A percentile compares a stretch with the other conserved stretches of the same genome.
Conservation (phyloP, 2,888 invertebrate species). For the Diogma glabrata region DNA sequence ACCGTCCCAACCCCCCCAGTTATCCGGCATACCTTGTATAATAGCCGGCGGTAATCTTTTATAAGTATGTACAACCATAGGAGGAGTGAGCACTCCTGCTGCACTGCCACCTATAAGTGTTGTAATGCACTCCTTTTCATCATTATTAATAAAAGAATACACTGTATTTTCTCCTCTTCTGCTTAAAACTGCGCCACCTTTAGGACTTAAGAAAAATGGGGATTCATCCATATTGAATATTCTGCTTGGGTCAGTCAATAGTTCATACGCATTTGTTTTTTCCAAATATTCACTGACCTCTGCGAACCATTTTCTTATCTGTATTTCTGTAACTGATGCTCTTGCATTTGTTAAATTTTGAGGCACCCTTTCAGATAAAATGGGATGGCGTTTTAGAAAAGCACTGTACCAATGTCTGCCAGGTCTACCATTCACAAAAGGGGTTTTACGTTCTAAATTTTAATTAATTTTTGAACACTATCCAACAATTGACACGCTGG, state of each 20-base stretch:
- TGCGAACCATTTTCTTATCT: slow-evolving; percentile 25
- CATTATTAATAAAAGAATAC: slow-evolving; percentile 19
- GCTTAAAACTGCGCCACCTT: slow-evolving; percentile 20
- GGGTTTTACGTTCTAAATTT: slow-evolving; percentile 21
- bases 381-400: slow-evolving; percentile 27
- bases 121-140: slow-evolving; percentile 23
- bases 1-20: slow-evolving; percentile 31
- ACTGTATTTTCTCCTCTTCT: slow-evolving; percentile 21
- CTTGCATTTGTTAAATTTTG: slow-evolving; percentile 24
- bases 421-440: too few relatives aligned
- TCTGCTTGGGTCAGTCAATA: slow-evolving; percentile 22
- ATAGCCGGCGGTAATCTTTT: neutral
- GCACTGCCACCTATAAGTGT: slow-evolving; percentile 23
- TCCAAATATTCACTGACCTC: slow-evolving; percentile 23
- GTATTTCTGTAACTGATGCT: slow-evolving; percentile 23
- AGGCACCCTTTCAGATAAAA: slow-evolving; percentile 22
- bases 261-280: slow-evolving; percentile 19
- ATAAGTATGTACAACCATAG: slow-evolving; percentile 19
- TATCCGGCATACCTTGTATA: neutral
- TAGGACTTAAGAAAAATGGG: slow-evolving; percentile 23
- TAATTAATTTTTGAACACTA: slow-evolving; percentile 21
- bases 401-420: slow-evolving; percentile 28
- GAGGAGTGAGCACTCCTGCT: slow-evolving; percentile 21
- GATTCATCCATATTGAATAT: slow-evolving; percentile 30
- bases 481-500: slow-evolving; percentile 25